phyloP scores from a whole-genome alignment of 2,113 vertebrate genomes.

The Tamias sibiricus region DNA sequence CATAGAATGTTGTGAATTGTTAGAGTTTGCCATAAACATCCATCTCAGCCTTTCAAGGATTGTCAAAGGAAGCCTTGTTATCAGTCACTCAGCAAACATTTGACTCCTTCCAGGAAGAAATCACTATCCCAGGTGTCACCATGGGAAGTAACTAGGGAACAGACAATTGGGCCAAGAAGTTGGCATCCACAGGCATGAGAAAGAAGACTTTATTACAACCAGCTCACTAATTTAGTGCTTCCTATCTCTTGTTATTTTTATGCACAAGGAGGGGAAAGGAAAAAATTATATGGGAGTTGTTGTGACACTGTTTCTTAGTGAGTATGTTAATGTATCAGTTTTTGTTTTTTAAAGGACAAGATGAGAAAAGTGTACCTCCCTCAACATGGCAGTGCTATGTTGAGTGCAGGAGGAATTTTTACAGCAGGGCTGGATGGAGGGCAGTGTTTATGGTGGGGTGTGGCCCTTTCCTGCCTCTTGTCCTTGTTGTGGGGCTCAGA shows the following conservation, averaged over 20 bases:
- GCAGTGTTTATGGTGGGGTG: fast-evolving
- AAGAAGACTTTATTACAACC: background rate
- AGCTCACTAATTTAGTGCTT: background rate
- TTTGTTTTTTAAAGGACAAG: background rate
- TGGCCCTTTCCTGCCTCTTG: background rate
- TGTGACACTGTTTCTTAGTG: background rate
- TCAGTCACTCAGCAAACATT: background rate
- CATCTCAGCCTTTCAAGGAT: background rate
- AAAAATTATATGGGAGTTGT: background rate
- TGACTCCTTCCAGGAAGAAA: background rate
- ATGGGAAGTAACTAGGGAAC: background rate
- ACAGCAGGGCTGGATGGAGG: too few species aligned
- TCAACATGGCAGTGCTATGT: background rate
- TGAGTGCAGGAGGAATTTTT: background rate
- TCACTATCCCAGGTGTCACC: background rate
- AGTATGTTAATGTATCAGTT: background rate
- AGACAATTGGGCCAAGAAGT: background rate
- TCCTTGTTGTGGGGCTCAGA: background rate
- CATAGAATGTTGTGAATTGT: background rate
- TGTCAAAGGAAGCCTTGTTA: background rate
- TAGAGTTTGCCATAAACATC: background rate
- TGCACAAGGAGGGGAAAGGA: background rate
- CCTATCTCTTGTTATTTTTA: background rate
- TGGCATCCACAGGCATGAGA: too few species aligned
- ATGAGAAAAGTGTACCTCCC: background rate